Evolutionary conservation across 2,888 invertebrate species (phyloP).

Genomic region (Phragmatobia fuliginosa): DNA sequence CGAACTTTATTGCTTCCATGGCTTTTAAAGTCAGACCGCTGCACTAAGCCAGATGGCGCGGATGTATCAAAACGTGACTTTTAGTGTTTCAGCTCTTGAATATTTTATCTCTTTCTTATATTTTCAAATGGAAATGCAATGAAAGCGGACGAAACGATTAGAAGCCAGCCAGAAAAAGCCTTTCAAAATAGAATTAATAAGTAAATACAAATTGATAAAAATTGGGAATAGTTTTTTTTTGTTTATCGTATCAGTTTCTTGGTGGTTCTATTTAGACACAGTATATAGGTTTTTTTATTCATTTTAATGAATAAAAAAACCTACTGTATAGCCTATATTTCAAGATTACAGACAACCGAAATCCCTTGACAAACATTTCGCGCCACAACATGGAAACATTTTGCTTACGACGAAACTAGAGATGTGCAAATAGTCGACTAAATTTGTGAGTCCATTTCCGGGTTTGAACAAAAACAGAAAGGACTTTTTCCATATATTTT

Average conservation of each 20-base stretch:
- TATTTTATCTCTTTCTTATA: neutral
- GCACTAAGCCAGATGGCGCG: neutral
- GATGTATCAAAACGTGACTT: neutral
- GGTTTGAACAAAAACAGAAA: conserved; percentile 31
- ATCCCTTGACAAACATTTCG: conserved; percentile 39
- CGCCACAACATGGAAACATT: conserved; percentile 35
- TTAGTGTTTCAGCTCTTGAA: neutral
- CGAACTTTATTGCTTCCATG: conserved; percentile 1
- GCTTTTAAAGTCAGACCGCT: neutral
- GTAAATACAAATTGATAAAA: neutral
- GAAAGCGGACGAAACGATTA: neutral
- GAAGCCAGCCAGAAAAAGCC: no score
- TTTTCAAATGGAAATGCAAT: neutral
- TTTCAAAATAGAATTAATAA: no score
- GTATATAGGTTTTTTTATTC: no score
- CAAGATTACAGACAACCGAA: conserved; percentile 35
- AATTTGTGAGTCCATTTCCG: conserved; percentile 41
- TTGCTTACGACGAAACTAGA: conserved; percentile 25
- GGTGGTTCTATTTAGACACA: neutral
- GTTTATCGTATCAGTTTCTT: neutral
- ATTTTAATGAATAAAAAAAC: conserved; percentile 21
- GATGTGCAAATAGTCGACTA: conserved; percentile 34
- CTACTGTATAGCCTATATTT: conserved; percentile 40
- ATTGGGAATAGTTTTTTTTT: neutral
- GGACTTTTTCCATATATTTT: conserved; percentile 25